Evolutionary conservation across 1,140 invertebrate genomes (phyloP).

Genomic region (Halotydeus destructor): DNA sequence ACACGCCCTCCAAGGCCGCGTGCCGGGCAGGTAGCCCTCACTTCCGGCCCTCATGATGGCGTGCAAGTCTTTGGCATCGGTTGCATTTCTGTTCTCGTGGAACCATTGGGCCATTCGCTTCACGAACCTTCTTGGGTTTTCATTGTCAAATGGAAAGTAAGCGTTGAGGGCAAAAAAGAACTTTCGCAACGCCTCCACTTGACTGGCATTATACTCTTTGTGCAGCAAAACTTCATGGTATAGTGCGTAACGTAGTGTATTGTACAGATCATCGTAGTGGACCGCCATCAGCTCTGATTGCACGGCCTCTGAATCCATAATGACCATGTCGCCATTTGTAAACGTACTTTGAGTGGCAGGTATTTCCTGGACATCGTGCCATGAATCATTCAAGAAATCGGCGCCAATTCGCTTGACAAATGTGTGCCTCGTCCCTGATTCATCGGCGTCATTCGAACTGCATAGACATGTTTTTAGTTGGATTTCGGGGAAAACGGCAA

Average conservation of each 20-base stretch:
- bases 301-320: too few relatives aligned
- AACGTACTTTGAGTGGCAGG: too few relatives aligned
- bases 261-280: slow-evolving; percentile 12
- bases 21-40: slow-evolving; percentile 20
- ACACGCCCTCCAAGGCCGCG: slow-evolving; percentile 56
- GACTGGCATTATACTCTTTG: slow-evolving; percentile 1
- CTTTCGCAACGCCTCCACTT: slow-evolving; percentile 8
- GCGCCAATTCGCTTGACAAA: too few relatives aligned
- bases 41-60: slow-evolving; percentile 1
- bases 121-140: slow-evolving; percentile 11
- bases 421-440: too few relatives aligned
- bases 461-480: too few relatives aligned
- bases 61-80: background rate
- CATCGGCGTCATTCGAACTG: too few relatives aligned
- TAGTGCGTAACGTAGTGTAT: slow-evolving; percentile 7
- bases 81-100: background rate
- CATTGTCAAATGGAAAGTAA: slow-evolving; percentile 15
- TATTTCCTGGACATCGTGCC: too few relatives aligned
- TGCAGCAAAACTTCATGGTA: slow-evolving; percentile 2
- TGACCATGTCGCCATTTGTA: too few relatives aligned
- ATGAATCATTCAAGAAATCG: too few relatives aligned
- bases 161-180: slow-evolving; percentile 4
- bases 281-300: background rate
- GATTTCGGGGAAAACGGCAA: too few relatives aligned
- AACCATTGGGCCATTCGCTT: slow-evolving; percentile 11